Evolutionary conservation across 2,113 vertebrate genomes (phyloP).

Genomic region (Xiphophorus couchianus): DNA sequence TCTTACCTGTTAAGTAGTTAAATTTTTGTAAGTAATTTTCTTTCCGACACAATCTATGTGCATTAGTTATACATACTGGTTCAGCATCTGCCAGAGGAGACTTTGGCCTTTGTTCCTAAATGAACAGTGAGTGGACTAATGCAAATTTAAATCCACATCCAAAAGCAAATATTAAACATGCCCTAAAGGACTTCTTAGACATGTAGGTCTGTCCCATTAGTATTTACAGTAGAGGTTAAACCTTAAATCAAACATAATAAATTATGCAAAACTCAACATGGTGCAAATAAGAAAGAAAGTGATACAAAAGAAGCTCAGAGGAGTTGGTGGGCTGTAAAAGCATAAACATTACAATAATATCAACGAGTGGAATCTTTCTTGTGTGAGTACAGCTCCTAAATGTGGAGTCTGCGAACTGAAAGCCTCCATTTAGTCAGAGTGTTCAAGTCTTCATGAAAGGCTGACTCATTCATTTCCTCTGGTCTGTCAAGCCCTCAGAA

Average conservation of each 20-base stretch:
- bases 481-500: constrained; percentile 64
- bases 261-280: constrained; percentile 3
- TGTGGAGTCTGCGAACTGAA: constrained; percentile 31
- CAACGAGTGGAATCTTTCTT: constrained; percentile 20
- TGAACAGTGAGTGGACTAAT: background rate
- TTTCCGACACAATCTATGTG: background rate
- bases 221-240: constrained; percentile 1
- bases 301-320: constrained; percentile 38
- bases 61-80: background rate
- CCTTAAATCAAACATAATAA: constrained; percentile 19
- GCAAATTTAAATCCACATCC: constrained; percentile 10
- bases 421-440: constrained; percentile 41
- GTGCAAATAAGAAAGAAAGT: constrained; percentile 33
- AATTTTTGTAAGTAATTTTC: background rate
- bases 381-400: constrained; percentile 9
- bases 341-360: constrained; percentile 38
- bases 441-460: constrained; percentile 60
- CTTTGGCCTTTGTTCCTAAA: constrained; percentile 9
- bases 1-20: background rate
- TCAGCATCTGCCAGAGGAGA: background rate
- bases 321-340: constrained; percentile 7
- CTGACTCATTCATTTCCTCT: constrained; percentile 64
- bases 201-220: background rate
- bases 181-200: background rate
- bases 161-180: background rate